phyloP scores from a whole-genome alignment of 2,113 vertebrate species.

The Lepus timidus region DNA sequence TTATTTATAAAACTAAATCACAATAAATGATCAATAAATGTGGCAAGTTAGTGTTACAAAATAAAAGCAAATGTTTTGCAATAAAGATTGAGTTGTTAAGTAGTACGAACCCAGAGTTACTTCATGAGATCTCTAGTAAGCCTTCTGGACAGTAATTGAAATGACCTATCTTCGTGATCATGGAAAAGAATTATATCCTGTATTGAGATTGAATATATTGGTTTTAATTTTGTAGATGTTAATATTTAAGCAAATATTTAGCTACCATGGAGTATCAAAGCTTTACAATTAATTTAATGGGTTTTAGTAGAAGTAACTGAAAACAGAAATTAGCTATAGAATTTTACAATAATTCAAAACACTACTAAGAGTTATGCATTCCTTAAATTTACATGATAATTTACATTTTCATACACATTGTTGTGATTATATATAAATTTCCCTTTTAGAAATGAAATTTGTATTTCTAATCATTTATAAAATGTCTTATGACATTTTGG shows the following conservation, averaged over 20 bases:
- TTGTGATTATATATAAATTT: conserved; percentile 52
- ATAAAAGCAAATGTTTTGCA: background rate
- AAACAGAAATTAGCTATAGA: conserved; percentile 49
- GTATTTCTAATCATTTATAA: conserved; percentile 60
- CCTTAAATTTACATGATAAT: conserved; percentile 36
- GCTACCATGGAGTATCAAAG: conserved; percentile 2
- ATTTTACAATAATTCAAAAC: conserved; percentile 50
- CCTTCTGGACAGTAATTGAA: background rate
- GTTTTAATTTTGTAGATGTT: conserved; percentile 47
- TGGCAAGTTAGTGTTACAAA: background rate
- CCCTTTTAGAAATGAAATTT: conserved; percentile 47
- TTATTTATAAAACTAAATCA: conserved; percentile 20
- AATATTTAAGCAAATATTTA: conserved; percentile 60
- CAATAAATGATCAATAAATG: conserved; percentile 11
- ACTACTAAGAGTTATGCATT: background rate
- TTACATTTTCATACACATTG: background rate
- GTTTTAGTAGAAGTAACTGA: conserved; percentile 53
- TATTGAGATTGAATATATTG: conserved; percentile 41
- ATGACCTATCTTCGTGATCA: conserved; percentile 2
- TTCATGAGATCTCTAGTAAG: conserved; percentile 1
- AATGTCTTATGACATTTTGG: conserved; percentile 35
- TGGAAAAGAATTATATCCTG: background rate
- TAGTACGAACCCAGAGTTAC: background rate
- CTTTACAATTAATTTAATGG: conserved; percentile 33
- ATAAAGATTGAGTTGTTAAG: conserved; percentile 13